Evolutionary conservation across 2,797 vertebrate genomes (phyloP).

Genomic region (Crax fasciolata): DNA sequence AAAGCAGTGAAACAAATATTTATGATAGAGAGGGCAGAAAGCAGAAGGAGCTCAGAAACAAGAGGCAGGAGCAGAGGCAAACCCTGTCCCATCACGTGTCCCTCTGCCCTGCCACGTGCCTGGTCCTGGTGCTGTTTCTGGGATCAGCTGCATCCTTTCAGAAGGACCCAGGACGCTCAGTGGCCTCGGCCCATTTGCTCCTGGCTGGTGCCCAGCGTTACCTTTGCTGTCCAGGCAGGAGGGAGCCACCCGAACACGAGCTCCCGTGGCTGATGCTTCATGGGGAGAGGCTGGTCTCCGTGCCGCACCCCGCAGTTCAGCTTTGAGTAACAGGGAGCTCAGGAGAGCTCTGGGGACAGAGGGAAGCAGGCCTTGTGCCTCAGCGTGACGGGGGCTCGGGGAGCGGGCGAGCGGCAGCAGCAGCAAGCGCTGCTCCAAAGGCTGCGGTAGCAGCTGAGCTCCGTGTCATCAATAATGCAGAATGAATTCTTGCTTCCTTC

Average conservation of each 20-base stretch:
- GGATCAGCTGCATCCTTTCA: background rate
- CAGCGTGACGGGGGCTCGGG: fast-evolving
- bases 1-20: background rate
- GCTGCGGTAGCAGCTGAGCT: background rate
- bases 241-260: fast-evolving
- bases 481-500: constrained; percentile 52
- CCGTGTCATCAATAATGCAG: constrained; percentile 64
- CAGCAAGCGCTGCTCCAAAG: background rate
- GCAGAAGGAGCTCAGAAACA: background rate
- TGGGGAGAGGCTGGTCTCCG: fast-evolving
- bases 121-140: background rate
- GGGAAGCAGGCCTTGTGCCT: background rate
- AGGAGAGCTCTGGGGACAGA: background rate
- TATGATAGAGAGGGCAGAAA: background rate
- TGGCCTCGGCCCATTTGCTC: background rate
- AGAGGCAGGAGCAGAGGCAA: background rate
- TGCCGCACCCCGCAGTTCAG: fast-evolving
- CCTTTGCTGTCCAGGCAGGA: background rate
- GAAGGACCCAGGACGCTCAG: background rate
- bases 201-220: background rate
- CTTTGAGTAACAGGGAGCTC: background rate
- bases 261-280: fast-evolving
- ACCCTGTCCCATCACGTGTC: too few relatives aligned
- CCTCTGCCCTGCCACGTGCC: background rate
- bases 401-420: background rate